Evolutionary conservation across 2,888 invertebrate genomes (phyloP), one percentile per base, ranked within the genome.

Genomic region (Sinelater perroti): DNA sequence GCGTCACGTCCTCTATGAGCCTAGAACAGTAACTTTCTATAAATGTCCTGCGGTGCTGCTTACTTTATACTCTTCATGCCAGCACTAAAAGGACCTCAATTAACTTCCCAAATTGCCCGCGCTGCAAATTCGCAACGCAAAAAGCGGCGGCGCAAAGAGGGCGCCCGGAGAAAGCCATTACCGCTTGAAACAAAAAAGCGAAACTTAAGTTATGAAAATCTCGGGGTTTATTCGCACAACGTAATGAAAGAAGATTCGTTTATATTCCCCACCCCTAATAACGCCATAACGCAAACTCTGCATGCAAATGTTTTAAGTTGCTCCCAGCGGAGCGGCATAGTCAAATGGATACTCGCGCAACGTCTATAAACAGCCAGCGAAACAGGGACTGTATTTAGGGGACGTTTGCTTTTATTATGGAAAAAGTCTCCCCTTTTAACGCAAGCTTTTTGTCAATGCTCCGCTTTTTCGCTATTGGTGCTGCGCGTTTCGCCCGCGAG

Each of bases 161-260:
- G n/a, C n/a, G n/a, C n/a, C n/a, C n/a, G n/a, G n/a, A n/a, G n/a
- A n/a, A n/a, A n/a, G n/a, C n/a, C n/a, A n/a, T 38, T 20, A 38
- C 13, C 24, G 24, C 21, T 11, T 21, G 17, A 21, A 38, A 38
- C 38, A 38, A 38, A 38, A 33, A 38, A 16, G 38, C 24, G 24
- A 28, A 47, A 51, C 45, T 57, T 31, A 38, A 30, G 31, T 47
- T 51, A 52, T 51, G 52, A 57, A 57, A 57, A 57, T 57, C 52
- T 57, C 47, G 10, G 31, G 52, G 57, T 57, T 57, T 52, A 57
- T 57, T 57, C 56, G 31, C 38, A 57, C 52, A 51, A 31, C 52
- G 52, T 57, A 57, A 57, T 57, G 57, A 57, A 57, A 57, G 57
- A 57, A 57, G 57, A 57, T 57, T 57, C 57, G 57, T 57, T 57